Percentiles rank a stretch among this genome's conserved stretches.
Evolutionary conservation across 2,888 invertebrate species (phyloP).

Genomic region (Parapristionchus giblindavisi): DNA sequence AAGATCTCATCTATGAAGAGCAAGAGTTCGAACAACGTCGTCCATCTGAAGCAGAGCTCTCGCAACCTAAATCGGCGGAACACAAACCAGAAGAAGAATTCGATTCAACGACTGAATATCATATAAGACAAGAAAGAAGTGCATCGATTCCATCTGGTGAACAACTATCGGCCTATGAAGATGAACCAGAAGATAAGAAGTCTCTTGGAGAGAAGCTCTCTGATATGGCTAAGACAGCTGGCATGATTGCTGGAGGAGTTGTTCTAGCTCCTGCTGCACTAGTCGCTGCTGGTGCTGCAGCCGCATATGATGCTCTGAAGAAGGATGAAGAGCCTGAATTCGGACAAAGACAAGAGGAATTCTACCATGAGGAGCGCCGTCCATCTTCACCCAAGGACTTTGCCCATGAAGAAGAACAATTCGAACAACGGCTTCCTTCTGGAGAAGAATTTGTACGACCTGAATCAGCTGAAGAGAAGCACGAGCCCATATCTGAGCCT

Average conservation of each 20-base stretch:
- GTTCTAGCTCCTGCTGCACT: conserved; percentile 40
- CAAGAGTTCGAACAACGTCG: neutral
- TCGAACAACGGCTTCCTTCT: no score
- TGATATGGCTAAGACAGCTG: conserved; percentile 41
- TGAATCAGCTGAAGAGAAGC: no score
- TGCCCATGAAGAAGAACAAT: no score
- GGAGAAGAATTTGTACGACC: no score
- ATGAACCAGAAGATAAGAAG: conserved; percentile 8
- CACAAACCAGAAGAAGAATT: neutral
- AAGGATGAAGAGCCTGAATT: conserved; percentile 12
- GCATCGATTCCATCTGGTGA: no score
- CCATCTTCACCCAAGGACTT: no score
- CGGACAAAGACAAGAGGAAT: no score
- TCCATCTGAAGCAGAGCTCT: neutral
- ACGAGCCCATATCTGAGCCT: no score
- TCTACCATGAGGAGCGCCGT: no score
- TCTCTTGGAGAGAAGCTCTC: conserved; percentile 14
- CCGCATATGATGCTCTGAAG: conserved; percentile 34
- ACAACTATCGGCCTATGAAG: no score
- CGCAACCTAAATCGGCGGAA: conserved; percentile 8
- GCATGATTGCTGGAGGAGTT: conserved; percentile 44
- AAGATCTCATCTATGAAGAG: no score
- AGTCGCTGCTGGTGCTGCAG: conserved; percentile 36
- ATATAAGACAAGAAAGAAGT: conserved; percentile 24
- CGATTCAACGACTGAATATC: neutral